Base-by-base conservation (phyloP, 1,140 invertebrate species). In the Trinorchestia longiramus region DNA sequence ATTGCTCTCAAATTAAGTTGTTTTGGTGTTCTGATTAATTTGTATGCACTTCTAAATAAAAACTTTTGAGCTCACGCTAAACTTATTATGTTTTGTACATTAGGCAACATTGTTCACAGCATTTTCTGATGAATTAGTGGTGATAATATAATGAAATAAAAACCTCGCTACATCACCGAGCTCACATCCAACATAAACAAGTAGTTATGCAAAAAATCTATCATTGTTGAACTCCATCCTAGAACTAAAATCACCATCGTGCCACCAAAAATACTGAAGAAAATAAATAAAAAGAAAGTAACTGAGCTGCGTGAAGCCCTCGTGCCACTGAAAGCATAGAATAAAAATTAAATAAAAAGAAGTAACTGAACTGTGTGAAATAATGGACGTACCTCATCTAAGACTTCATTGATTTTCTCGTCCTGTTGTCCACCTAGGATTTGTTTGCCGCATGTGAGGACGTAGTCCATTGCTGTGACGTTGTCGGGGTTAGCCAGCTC, bases 391-490 rank as follows among this genome's bases (percentile, higher is more conserved):
- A 94, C 92, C 92, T 94, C 6, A 40, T 94, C 43, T 0, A 94
- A 40, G 15, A 43, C 44, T 45, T 45, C 44, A 43, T 42, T 41
- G 28, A 87, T 77, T 90, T 87, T 96, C 95, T 90, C 97, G 96
- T 96, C 95, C 23, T 95, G 42, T 41, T 96, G 96, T 77, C 87
- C 96, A 97, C 97, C 96, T 23, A 96, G 96, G 28, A 97, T 44
- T 43, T 97, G 97, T 98, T 98, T 96, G 97, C 97, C 97, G 97
- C 45, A 96, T 97, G 36, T 36, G 0, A 95, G 97, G 92, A 98
- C 98, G 96, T 97, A 98, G 23, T 98, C 97, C 36, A 97, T 97
- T 62, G 98, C 98, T 1, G 97, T 96, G 43, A 97, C 96, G 96
- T 98, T 98, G 57, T 97, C 97, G 28, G 97, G 97, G 92, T 97